Evolutionary conservation across 2,888 invertebrate genomes (phyloP), one percentile per base, ranked within the genome.

Genomic region (Rhingia rostrata): DNA sequence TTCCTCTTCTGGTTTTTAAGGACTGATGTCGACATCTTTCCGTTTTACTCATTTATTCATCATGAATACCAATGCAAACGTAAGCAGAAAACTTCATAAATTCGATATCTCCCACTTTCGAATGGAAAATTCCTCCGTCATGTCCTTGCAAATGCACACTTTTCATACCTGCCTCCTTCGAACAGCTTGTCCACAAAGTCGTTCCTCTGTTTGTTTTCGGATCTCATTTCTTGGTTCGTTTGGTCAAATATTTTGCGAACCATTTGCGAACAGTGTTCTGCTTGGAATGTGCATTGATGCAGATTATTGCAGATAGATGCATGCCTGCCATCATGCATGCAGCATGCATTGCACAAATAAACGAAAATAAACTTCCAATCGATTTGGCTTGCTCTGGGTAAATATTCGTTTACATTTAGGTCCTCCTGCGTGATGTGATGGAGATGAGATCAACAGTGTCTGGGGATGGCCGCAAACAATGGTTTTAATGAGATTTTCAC

Each of bases 241-340:
- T 47, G 56, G 56, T 47, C 56, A 70, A 49, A 49, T 70, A 60
- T 70, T n/a, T 58, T 58, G 69, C 30, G 49, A 58, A 60, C 12
- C 39, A 70, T 58, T 69, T 30, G 39, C 6, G 58, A 58, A 14
- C 22, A 22, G 22, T 22, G 22, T 22, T 54, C 33, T 54, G 12
- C 22, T 33, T 35, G 6, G 35, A 43, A 67, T 41, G 41, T 37
- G 49, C 37, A 35, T 12, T 9, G 41, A 66, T 67, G 54, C 54
- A 22, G 22, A 22, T 22, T 22, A 2, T 22, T 22, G 22, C 22
- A 22, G 22, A 22, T 22, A 54, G 54, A 67, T 66, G 43, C 66
- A 4, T 66, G 53, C 43, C 53, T 41, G 32, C 10, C 33, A 33
- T 32, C 33, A 64, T 64, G n/a, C n/a, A n/a, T n/a, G n/a, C n/a